phyloP scores from a whole-genome alignment of 2,797 vertebrate species.

The Okamejei kenojei region DNA sequence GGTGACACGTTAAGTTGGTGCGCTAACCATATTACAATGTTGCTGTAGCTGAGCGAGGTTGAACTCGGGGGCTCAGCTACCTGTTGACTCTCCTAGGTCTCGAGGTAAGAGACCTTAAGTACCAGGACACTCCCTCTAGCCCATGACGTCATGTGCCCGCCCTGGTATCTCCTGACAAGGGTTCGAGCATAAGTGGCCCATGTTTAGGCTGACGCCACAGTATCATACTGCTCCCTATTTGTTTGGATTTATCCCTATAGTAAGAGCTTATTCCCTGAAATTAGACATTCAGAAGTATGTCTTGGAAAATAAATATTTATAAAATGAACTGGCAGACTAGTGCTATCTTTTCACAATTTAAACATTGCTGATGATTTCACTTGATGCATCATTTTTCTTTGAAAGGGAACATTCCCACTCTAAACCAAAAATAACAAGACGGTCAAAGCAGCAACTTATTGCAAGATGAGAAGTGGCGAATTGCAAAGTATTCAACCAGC shows the following conservation, averaged over 20 bases:
- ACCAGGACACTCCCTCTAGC: no score
- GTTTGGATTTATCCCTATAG: neutral
- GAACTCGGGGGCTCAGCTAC: no score
- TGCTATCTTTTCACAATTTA: neutral
- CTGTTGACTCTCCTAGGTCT: no score
- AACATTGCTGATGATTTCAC: neutral
- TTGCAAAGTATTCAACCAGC: neutral
- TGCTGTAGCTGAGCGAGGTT: no score
- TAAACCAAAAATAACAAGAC: neutral
- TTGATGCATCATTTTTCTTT: neutral
- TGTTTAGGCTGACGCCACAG: no score
- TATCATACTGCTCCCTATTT: neutral
- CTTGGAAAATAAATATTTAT: neutral
- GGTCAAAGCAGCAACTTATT: neutral
- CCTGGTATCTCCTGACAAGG: no score
- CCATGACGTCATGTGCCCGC: no score
- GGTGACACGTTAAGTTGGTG: no score
- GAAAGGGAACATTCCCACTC: neutral
- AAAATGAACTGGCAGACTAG: neutral
- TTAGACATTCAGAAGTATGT: neutral
- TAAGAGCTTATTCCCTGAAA: neutral
- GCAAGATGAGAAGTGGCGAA: neutral
- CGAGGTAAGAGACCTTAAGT: no score
- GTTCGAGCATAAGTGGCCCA: no score
- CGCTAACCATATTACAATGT: no score